Evolutionary conservation across 2,113 vertebrate species (phyloP), one percentile per base, ranked within the genome.

Genomic region (Rhynchopsitta pachyrhyncha): DNA sequence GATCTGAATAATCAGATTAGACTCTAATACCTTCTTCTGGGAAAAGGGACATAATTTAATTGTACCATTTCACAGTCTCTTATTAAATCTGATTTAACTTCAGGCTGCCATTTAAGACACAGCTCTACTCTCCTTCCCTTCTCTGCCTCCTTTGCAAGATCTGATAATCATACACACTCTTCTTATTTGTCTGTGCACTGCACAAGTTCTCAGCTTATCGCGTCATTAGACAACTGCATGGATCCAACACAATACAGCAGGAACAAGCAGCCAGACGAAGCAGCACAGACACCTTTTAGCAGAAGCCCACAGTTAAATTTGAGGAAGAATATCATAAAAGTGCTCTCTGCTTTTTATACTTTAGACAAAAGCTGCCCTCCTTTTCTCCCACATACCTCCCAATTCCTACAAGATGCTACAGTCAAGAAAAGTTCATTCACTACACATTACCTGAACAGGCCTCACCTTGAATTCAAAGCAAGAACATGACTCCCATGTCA

Each of bases 31-130:
- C 42, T 50, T 60, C 35, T 84, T 83, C 64, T 50, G 27, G 60
- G 88, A 86, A 24, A 67, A 88, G 4, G 16, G 33, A 39, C 9
- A n/a, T 60, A 75, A 93, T 39, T 86, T 35, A 90, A 89, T 68
- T 13, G 10, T 41, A 44, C 9, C 8, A 0, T 68, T 96, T 79
- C 42, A 81, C 9, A 46, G 23, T 42, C 67, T 24, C 80, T 84
- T 84, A 83, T 94, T 92, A 88, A 96, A 86, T 47, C 46, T 67
- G 42, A 92, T 86, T 64, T 71, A 63, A 88, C 53, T 93, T 68
- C 64, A 86, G 37, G 18, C 11, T 70, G 37, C 28, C 53, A 63
- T 81, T 93, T 82, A 90, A 93, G 73, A 59, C 25, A 83, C 1
- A 2, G n/a, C 63, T 33, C 17, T 41, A n/a, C 17, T 73, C 62